Base-by-base conservation (phyloP, 1,140 invertebrate species). In the Babylonia areolata region DNA sequence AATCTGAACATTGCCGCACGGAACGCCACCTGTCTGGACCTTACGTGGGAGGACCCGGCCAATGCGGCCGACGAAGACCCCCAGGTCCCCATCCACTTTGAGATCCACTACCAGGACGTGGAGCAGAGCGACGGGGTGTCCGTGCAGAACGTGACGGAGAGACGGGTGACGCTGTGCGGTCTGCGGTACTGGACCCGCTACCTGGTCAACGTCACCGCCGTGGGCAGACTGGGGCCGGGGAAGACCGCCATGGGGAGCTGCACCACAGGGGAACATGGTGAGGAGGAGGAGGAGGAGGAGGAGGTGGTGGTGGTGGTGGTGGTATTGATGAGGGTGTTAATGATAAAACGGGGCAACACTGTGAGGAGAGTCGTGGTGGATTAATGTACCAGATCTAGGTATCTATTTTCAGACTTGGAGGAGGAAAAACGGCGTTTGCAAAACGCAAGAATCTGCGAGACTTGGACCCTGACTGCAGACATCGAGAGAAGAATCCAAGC, bases 181-280 rank as follows among this genome's bases (percentile, higher is more conserved):
- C 64, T 84, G 64, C 35, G 46, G 37, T 84, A 42, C 69, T 84
- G 40, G 64, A 84, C 82, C 0, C 17, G 69, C 2, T 84, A 84
- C 64, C 12, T 6, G 39, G 3, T 84, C 37, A 42, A 69, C 82
- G 64, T 84, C 28, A 46, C 69, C 20, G 82, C 69, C 1, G 35
- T n/a, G 0, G 40, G 75, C 40, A 2, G 35, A 5, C 33, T 75
- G 37, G 82, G 82, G 11, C 5, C 5, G n/a, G 82, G 82, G 3
- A 35, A 33, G 17, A 39, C 37, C 3, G 64, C n/a, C 20, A 71
- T 37, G 17, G 3, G 64, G 3, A n/a, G 31, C 20, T n/a, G 12
- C 15, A 39, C 40, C 28, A 84, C 82, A 5, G 82, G 39, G 15
- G 82, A 84, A 84, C 39, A 71, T 46, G 82, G 82, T 84, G 9